These are phyloP conservation scores for Onthophagus sagittarius DNA, from an alignment of 2,888 invertebrate genomes.

Conservation along the genomic window DNA sequence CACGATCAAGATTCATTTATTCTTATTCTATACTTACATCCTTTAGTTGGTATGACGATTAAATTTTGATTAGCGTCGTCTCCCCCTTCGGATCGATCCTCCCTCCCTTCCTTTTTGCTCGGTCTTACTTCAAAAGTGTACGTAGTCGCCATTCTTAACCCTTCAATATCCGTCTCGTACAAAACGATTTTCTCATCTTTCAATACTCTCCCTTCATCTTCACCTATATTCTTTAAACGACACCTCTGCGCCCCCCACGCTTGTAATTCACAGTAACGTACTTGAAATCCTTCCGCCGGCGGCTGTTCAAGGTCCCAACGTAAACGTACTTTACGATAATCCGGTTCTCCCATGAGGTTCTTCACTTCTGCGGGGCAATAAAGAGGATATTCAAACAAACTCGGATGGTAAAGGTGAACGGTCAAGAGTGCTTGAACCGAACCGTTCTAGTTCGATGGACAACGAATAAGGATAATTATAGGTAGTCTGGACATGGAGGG, in stretches of 20 bases:
- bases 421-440: neutral
- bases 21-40: slow-evolving; percentile 60
- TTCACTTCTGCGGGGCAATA: slow-evolving; percentile 51
- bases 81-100: slow-evolving; percentile 46
- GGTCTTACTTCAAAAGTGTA: slow-evolving; percentile 75
- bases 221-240: slow-evolving; percentile 50
- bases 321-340: slow-evolving; percentile 61
- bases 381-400: slow-evolving; percentile 18
- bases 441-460: slow-evolving; percentile 6
- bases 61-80: slow-evolving; percentile 60
- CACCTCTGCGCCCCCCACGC: slow-evolving; percentile 76
- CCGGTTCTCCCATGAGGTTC: slow-evolving; percentile 62
- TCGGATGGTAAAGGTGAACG: neutral
- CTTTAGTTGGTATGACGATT: slow-evolving; percentile 75
- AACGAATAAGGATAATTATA: slow-evolving; percentile 1
- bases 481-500: slow-evolving; percentile 8
- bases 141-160: slow-evolving; percentile 76
- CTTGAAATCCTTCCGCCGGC: slow-evolving; percentile 60
- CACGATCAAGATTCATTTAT: neutral
- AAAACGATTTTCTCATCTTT: slow-evolving; percentile 43
- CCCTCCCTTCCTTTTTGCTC: slow-evolving; percentile 50
- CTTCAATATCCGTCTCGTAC: slow-evolving; percentile 61
- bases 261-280: slow-evolving; percentile 76
- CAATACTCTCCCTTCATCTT: slow-evolving; percentile 30
- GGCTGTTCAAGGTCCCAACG: slow-evolving; percentile 60